Evolutionary conservation across 2,888 invertebrate genomes (phyloP).

Genomic region (Lagria hirta): DNA sequence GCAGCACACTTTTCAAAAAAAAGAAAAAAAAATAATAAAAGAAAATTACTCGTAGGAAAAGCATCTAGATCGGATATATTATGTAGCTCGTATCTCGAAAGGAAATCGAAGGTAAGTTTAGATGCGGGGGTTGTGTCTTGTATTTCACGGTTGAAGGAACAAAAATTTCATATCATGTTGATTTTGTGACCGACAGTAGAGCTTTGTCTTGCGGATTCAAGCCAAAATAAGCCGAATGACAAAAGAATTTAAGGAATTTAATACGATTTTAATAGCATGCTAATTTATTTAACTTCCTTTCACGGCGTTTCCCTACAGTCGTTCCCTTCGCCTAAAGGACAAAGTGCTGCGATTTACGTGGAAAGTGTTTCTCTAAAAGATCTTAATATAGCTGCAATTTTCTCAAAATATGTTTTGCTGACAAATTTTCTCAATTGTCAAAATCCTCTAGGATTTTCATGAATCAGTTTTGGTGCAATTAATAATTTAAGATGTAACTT

Average conservation of each 20-base stretch:
- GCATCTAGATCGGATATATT: conserved; percentile 19
- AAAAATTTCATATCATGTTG: conserved; percentile 53
- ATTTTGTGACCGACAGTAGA: conserved; percentile 43
- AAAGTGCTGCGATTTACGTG: conserved; percentile 20
- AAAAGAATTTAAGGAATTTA: conserved; percentile 33
- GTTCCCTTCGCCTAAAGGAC: conserved; percentile 21
- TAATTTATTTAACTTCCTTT: conserved; percentile 32
- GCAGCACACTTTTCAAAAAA: too few species aligned
- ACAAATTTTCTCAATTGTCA: not conserved
- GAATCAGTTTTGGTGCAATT: too few species aligned
- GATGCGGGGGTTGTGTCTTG: conserved; percentile 37
- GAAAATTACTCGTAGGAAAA: conserved; percentile 16
- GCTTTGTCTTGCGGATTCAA: conserved; percentile 39
- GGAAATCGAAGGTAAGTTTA: conserved; percentile 23
- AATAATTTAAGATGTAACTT: too few species aligned
- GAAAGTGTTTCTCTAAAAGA: conserved; percentile 25
- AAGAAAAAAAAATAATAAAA: conserved; percentile 11
- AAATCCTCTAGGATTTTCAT: too few species aligned
- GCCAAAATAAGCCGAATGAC: conserved; percentile 33
- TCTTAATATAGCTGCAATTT: not conserved
- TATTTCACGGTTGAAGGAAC: conserved; percentile 46
- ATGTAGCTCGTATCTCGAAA: conserved; percentile 19
- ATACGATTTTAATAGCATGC: conserved; percentile 34
- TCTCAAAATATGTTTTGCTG: conserved; percentile 1
- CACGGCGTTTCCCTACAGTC: conserved; percentile 6